phyloP scores from a whole-genome alignment of 2,888 invertebrate genomes.

The Anoncus sp. region DNA sequence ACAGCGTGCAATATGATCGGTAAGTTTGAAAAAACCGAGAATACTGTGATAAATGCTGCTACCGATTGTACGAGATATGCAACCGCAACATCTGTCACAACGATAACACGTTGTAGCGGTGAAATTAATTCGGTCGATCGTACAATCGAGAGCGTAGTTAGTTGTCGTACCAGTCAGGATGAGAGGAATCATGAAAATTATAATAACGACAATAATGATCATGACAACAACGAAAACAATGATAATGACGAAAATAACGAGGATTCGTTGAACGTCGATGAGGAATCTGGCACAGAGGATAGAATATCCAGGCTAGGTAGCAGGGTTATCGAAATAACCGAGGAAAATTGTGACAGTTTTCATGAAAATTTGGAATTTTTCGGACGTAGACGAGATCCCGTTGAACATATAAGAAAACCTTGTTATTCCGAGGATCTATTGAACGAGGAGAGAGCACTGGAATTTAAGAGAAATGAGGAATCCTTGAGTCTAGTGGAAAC shows the following conservation, averaged over 20 bases:
- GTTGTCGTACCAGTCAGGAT: constrained; percentile 66
- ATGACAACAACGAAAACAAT: too few relatives aligned
- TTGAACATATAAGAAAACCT: constrained; percentile 65
- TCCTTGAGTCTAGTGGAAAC: constrained; percentile 14
- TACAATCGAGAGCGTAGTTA: constrained; percentile 77
- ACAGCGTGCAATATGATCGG: constrained; percentile 78
- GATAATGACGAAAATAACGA: constrained; percentile 53
- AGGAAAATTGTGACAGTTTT: constrained; percentile 81
- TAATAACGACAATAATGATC: too few relatives aligned
- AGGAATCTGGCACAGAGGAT: constrained; percentile 61
- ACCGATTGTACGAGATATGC: constrained; percentile 77
- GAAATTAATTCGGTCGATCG: constrained; percentile 76
- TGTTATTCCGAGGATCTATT: constrained; percentile 59
- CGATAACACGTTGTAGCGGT: constrained; percentile 64
- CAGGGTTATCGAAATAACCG: constrained; percentile 79
- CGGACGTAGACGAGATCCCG: constrained; percentile 73
- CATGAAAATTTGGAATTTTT: constrained; percentile 80
- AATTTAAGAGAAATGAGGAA: constrained; percentile 57
- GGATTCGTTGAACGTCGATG: constrained; percentile 65
- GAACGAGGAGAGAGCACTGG: constrained; percentile 59
- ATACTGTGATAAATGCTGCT: constrained; percentile 75
- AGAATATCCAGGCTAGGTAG: constrained; percentile 68
- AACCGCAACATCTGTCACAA: constrained; percentile 68
- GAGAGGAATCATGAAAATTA: too few relatives aligned
- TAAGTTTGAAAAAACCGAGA: constrained; percentile 72